Base-by-base conservation (phyloP, 2,888 invertebrate genomes). In the Leptinotarsa tumamoca region DNA sequence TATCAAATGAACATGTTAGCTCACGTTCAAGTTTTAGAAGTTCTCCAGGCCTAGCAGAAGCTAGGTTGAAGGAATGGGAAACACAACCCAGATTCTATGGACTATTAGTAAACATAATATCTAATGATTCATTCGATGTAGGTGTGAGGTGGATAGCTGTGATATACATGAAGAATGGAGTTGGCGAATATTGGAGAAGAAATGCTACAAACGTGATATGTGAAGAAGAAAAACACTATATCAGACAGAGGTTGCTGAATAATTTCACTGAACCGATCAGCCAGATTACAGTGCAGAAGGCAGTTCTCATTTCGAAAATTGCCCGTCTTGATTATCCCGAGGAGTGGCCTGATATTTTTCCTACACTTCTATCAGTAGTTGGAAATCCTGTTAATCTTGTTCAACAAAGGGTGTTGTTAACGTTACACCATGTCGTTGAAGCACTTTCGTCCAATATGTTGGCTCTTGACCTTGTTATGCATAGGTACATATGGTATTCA, bases 111-210 rank as follows among this genome's bases (percentile, higher is more conserved):
- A 93, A 91, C 84, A 90, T 95, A 84, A 93, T 96, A 79, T 92
- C 93, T 72, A 94, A 95, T 87, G 93, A 94, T 88, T 90, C 92
- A 69, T 90, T 96, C 80, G 95, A 95, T 85, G 90, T 94, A 17
- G 96, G 96, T 89, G 94, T 97, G 0, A 91, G 98, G 81, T 97
- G 96, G 95, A 92, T 98, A 87, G 97, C 98, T 18, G 94, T 96
- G 50, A 92, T 98, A 85, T 98, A 95, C 87, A 94, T 98, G 84
- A 98, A 98, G 88, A 98, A 97, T 89, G 98, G 98, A 2, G 93
- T 98, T 4, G 97, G 97, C 82, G 93, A 94, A 75, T 97, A 96
- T 85, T 98, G 98, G 98, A 92, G 98, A 68, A 93, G 92, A 86
- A 94, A 93, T 83, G 94, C 95, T 0, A 94, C 95, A 0, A 92